Evolutionary conservation across 2,113 vertebrate species (phyloP).

Genomic region (Ursus arctos): DNA sequence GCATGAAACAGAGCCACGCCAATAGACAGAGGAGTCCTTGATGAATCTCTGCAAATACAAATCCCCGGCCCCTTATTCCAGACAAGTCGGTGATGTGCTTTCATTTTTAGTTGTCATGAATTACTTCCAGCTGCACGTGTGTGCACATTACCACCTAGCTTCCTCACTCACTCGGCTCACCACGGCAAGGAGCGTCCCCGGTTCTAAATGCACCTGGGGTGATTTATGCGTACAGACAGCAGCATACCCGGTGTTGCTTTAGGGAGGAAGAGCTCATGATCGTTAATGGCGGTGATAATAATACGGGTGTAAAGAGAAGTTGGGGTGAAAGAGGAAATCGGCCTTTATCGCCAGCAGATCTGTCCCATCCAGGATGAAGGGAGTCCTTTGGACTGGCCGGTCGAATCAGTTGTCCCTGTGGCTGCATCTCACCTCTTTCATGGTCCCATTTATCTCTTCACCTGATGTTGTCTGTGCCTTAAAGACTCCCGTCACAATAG

Average conservation of each 20-base stretch:
- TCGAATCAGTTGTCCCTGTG: neutral
- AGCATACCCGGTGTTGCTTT: neutral
- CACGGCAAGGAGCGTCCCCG: neutral
- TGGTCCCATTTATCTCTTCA: conserved; percentile 31
- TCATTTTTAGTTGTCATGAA: neutral
- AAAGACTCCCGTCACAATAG: neutral
- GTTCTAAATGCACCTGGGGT: neutral
- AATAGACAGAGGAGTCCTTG: neutral
- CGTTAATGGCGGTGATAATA: neutral
- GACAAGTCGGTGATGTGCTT: neutral
- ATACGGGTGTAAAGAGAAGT: neutral
- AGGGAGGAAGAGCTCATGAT: neutral
- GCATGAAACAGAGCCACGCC: neutral
- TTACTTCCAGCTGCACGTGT: neutral
- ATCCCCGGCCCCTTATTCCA: neutral
- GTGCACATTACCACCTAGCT: neutral
- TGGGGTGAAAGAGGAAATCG: neutral
- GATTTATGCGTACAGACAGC: neutral
- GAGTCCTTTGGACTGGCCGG: neutral
- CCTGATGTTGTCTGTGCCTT: conserved; percentile 12
- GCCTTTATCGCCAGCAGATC: neutral
- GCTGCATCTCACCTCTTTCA: neutral
- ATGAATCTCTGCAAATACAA: neutral
- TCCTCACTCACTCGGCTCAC: neutral
- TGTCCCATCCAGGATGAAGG: conserved; percentile 9